Conservation (phyloP, 2,113 vertebrate genomes). For the Egretta garzetta region DNA sequence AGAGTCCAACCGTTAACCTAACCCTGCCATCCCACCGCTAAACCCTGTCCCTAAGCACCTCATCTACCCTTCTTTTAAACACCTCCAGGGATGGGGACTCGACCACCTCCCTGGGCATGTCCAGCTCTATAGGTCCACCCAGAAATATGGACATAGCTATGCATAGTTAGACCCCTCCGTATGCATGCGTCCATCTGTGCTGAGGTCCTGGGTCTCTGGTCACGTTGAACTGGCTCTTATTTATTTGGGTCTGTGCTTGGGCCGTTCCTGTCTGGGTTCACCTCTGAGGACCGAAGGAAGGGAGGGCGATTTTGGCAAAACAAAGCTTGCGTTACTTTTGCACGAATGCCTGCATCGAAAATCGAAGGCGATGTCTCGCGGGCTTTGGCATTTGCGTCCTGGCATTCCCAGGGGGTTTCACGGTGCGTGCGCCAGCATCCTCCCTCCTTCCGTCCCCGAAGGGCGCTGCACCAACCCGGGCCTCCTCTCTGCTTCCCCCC, state of each 20-base stretch:
- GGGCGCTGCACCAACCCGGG: background rate
- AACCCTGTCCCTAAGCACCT: too few relatives aligned
- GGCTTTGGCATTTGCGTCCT: background rate
- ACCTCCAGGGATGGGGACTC: too few relatives aligned
- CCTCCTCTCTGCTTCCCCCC: background rate
- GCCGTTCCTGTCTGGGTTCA: background rate
- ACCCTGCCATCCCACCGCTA: too few relatives aligned
- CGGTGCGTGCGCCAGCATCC: background rate
- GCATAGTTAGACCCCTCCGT: background rate
- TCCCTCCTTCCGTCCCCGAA: background rate
- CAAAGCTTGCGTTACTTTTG: background rate
- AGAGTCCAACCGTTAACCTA: too few relatives aligned
- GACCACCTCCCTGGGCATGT: too few relatives aligned
- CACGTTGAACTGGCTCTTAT: background rate
- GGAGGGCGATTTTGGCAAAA: background rate
- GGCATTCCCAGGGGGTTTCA: background rate
- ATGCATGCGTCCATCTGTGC: background rate
- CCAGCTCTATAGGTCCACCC: background rate
- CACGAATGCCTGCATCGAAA: background rate
- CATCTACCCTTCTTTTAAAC: too few relatives aligned
- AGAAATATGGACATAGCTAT: background rate
- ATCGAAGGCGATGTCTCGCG: fast-evolving
- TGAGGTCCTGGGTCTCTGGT: background rate
- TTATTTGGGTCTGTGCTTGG: background rate
- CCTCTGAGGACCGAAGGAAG: fast-evolving